Evolutionary conservation across 2,113 vertebrate species (phyloP), one percentile per base, ranked within the genome.

Genomic region (Hiodon alosoides): DNA sequence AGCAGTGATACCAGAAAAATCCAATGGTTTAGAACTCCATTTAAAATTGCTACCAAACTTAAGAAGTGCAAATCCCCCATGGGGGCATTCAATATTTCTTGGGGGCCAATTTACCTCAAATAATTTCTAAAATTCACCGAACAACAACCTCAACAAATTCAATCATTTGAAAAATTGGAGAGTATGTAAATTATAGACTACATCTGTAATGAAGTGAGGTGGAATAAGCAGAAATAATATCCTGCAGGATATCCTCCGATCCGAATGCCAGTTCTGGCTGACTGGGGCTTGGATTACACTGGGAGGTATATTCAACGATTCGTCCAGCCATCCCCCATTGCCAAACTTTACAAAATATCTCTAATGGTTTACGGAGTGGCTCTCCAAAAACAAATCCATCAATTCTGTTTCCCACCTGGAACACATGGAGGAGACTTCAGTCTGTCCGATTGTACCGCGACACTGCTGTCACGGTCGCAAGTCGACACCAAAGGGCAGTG

Each of bases 61-160:
- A 71, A 71, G 52, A 55, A 55, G 16, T 17, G 57, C 46, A 59
- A n/a, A 58, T 71, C 31, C 55, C 70, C 53, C 70, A 71, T 31
- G 53, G 52, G 52, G 11, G 53, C 55, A 60, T 57, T 71, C 58
- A 71, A 71, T 71, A 59, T 60, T 59, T 54, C 54, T 71, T 47
- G 47, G 14, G 57, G 14, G 57, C 55, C 17, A 60, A 60, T 60
- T 58, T 59, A 71, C 55, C 60, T 59, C 52, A 55, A 31, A 60
- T 71, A 54, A 47, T 71, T 71, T 13, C 55, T 71, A 71, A 48
- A 71, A 71, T 9, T 71, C 70, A 60, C 6, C n/a, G 70, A 68
- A 71, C 47, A 58, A 59, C 31, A 60, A 48, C 46, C 57, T 47
- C 10, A 31, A 55, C 70, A 71, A 17, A 71, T 59, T 71, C 69